Percentiles rank a stretch among this genome's conserved stretches.
Evolutionary conservation across 2,113 vertebrate species (phyloP).

Genomic region (Panthera leo): DNA sequence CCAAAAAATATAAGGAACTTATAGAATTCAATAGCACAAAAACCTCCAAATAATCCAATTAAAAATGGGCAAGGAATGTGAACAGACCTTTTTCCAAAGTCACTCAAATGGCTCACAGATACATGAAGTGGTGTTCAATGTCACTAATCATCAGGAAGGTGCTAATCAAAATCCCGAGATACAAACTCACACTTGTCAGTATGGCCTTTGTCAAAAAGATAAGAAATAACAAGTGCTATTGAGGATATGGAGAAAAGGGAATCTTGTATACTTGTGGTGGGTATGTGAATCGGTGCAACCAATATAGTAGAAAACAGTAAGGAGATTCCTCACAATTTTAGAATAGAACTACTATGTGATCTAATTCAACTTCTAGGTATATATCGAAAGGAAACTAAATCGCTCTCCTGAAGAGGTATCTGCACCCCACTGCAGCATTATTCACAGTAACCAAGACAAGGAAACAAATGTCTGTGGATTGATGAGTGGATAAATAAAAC

Average conservation of each 20-base stretch:
- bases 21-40: neutral
- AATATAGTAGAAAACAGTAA: neutral
- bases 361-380: neutral
- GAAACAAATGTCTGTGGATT: neutral
- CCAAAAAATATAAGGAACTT: neutral
- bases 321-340: neutral
- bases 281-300: neutral
- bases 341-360: neutral
- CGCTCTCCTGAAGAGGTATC: neutral
- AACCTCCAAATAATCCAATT: neutral
- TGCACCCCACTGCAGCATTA: neutral
- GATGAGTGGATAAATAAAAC: neutral
- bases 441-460: neutral
- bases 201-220: neutral
- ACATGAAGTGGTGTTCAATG: neutral
- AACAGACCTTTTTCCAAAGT: neutral
- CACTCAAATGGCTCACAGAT: neutral
- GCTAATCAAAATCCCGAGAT: neutral
- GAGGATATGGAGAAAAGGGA: neutral
- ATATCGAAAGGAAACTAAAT: neutral
- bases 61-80: neutral
- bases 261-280: neutral
- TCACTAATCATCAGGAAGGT: neutral
- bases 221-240: neutral
- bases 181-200: neutral